These are phyloP conservation scores for Phengaris alcon DNA, from an alignment of 2,888 invertebrate species.

Conservation along the genomic window DNA sequence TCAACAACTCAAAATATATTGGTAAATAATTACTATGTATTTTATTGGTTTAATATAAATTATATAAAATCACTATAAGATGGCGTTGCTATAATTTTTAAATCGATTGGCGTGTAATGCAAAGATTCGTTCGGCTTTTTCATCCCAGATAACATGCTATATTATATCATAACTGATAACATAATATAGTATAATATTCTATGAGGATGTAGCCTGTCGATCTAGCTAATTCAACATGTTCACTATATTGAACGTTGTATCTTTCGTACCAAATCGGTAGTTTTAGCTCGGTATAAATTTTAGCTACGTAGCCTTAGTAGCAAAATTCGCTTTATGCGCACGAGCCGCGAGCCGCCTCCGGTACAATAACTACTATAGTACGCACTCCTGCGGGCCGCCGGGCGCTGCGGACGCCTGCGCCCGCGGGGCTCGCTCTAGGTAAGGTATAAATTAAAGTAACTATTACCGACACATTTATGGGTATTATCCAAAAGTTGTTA, in stretches of 20 bases:
- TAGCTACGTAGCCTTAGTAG: conserved; percentile 49
- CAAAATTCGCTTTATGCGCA: conserved; percentile 51
- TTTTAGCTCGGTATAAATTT: conserved; percentile 44
- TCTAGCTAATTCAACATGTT: conserved; percentile 38
- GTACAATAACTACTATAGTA: conserved; percentile 64
- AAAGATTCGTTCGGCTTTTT: neutral
- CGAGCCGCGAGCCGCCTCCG: conserved; percentile 53
- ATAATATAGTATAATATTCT: conserved; percentile 28
- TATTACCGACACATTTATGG: conserved; percentile 65
- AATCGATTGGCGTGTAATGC: conserved; percentile 20
- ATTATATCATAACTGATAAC: neutral
- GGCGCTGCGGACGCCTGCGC: conserved; percentile 45
- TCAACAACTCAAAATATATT: neutral
- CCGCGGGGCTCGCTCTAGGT: conserved; percentile 56
- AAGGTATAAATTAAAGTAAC: conserved; percentile 61
- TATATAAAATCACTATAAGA: neutral
- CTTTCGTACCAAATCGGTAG: conserved; percentile 55
- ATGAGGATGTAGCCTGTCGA: conserved; percentile 38
- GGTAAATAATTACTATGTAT: neutral
- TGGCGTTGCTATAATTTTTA: conserved; percentile 17
- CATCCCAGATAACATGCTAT: neutral
- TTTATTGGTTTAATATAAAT: neutral
- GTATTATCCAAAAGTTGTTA: conserved; percentile 75
- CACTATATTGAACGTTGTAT: conserved; percentile 41
- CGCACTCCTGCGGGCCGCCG: conserved; percentile 52